These are phyloP conservation scores for Brachionus sp. DNA, from an alignment of 1,140 invertebrate species.

Conservation along the genomic window DNA sequence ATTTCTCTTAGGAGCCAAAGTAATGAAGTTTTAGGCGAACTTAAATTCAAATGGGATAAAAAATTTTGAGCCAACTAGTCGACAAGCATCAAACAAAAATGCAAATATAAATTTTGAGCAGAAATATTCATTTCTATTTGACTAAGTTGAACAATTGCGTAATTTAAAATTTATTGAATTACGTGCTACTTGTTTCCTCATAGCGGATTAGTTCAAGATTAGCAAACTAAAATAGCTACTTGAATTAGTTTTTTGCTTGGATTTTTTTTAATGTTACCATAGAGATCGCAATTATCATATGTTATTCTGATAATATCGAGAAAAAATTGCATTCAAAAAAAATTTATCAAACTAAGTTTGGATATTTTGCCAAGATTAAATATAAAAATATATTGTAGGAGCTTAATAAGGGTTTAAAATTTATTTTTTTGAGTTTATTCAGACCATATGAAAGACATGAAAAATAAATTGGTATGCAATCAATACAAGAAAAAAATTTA, in stretches of 20 bases:
- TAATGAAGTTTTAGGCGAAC: not conserved
- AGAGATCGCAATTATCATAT: not conserved
- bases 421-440: not conserved
- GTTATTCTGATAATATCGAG: not conserved
- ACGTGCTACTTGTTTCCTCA: not conserved
- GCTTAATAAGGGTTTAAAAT: not conserved
- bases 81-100: not conserved
- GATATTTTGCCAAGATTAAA: not conserved
- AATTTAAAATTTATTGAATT: not conserved
- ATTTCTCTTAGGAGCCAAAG: not conserved
- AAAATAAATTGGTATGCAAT: not conserved
- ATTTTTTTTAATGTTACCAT: not conserved
- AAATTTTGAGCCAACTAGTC: not conserved
- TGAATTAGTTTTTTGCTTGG: not conserved
- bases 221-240: not conserved
- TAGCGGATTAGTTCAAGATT: not conserved
- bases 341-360: not conserved
- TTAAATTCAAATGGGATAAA: not conserved
- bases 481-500: constrained; percentile 4
- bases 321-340: not conserved
- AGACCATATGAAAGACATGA: not conserved
- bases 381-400: not conserved
- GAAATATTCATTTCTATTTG: not conserved
- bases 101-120: not conserved
- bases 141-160: not conserved